Evolutionary conservation across 2,113 vertebrate species (phyloP).

Genomic region (Platysternon megacephalum): DNA sequence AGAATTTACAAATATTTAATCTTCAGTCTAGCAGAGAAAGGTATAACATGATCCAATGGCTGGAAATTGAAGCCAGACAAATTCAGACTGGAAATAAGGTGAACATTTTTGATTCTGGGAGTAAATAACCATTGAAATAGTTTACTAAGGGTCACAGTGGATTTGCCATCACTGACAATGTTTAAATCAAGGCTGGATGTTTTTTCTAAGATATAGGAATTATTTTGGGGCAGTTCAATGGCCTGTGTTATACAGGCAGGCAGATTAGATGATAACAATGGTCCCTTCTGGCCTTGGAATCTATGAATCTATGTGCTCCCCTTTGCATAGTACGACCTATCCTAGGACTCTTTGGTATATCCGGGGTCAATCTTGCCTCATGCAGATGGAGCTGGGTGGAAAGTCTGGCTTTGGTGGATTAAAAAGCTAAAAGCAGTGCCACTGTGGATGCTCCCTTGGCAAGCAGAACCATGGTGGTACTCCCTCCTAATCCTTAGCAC

Average conservation of each 20-base stretch:
- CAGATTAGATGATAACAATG: neutral
- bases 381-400: neutral
- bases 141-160: too few species aligned
- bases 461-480: neutral
- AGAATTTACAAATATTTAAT: neutral
- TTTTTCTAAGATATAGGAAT: too few species aligned
- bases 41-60: too few species aligned
- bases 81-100: too few species aligned
- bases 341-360: neutral
- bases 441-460: neutral
- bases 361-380: neutral
- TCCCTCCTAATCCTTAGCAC: accelerated
- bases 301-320: neutral
- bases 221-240: too few species aligned
- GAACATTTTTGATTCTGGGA: too few species aligned
- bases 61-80: too few species aligned
- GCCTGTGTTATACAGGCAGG: too few species aligned
- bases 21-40: neutral
- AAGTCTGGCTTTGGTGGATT: neutral
- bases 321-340: neutral
- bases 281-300: neutral
- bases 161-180: too few species aligned
- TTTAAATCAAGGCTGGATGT: too few species aligned
- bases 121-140: too few species aligned
- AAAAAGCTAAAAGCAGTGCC: neutral